phyloP scores from a whole-genome alignment of 2,888 invertebrate genomes.

The Prostheceraeus crozeri region DNA sequence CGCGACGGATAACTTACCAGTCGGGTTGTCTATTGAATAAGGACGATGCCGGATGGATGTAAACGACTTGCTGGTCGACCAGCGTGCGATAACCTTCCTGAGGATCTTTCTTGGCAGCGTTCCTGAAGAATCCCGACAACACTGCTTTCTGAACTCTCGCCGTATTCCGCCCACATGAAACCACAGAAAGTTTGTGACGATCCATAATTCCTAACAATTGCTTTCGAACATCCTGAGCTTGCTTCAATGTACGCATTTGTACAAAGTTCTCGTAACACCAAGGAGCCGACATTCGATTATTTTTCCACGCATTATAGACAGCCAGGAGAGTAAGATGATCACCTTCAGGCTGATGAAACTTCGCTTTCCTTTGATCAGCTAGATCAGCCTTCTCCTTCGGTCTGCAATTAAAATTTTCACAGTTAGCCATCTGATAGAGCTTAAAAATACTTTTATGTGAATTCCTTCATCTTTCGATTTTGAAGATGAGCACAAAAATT shows the following conservation, averaged over 20 bases:
- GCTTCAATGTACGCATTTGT: conserved; percentile 78
- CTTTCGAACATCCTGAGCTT: conserved; percentile 94
- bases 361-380: conserved; percentile 97
- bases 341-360: conserved; percentile 96
- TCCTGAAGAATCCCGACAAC: conserved; percentile 91
- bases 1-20: too few species aligned
- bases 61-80: conserved; percentile 89
- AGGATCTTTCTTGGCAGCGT: conserved; percentile 97
- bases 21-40: conserved; percentile 96
- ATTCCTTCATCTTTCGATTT: too few species aligned
- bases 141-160: conserved; percentile 93
- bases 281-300: conserved; percentile 94
- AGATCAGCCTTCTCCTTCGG: not conserved
- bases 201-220: conserved; percentile 96
- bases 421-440: too few species aligned
- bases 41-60: conserved; percentile 95
- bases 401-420: too few species aligned
- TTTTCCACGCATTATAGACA: conserved; percentile 98
- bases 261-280: conserved; percentile 99
- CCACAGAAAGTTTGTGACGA: conserved; percentile 69
- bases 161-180: conserved; percentile 88
- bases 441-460: too few species aligned
- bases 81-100: conserved; percentile 91
- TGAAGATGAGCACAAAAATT: too few species aligned
- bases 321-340: conserved; percentile 94